Evolutionary conservation across 2,797 vertebrate genomes (phyloP).

Genomic region (Amblyraja radiata): DNA sequence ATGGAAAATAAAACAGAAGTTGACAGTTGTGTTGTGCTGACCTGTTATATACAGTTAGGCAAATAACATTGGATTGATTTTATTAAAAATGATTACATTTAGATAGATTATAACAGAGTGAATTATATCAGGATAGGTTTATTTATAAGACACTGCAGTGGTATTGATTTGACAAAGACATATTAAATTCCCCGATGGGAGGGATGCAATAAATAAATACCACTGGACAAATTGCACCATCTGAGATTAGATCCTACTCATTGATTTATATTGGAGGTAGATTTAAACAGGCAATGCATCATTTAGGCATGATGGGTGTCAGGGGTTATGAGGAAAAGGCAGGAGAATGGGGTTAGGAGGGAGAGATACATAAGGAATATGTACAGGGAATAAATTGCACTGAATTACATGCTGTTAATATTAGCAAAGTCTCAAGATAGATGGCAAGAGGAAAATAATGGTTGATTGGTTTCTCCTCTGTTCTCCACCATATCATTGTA

Average conservation of each 20-base stretch:
- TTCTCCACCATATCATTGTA: background rate
- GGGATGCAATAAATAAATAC: slow-evolving; percentile 5
- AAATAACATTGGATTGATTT: background rate
- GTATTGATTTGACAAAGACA: slow-evolving; percentile 24
- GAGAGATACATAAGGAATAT: background rate
- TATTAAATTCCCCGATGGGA: background rate
- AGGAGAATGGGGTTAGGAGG: too few relatives aligned
- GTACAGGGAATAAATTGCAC: background rate
- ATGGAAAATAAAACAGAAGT: background rate
- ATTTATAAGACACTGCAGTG: background rate
- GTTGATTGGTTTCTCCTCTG: too few relatives aligned
- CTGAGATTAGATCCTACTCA: background rate
- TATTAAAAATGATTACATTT: background rate
- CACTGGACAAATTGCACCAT: background rate
- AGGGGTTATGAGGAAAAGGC: too few relatives aligned
- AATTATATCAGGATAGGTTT: background rate
- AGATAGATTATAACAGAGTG: slow-evolving; percentile 10
- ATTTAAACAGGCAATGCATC: background rate
- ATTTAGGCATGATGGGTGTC: too few relatives aligned
- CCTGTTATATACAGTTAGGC: background rate
- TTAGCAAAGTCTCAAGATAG: background rate
- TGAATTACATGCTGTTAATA: background rate
- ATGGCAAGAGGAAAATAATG: background rate
- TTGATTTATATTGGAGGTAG: background rate
- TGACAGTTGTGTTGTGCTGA: background rate